These are phyloP conservation scores for Drosophila virilis DNA, from an alignment of 1,140 invertebrate species.

Conservation along the genomic window DNA sequence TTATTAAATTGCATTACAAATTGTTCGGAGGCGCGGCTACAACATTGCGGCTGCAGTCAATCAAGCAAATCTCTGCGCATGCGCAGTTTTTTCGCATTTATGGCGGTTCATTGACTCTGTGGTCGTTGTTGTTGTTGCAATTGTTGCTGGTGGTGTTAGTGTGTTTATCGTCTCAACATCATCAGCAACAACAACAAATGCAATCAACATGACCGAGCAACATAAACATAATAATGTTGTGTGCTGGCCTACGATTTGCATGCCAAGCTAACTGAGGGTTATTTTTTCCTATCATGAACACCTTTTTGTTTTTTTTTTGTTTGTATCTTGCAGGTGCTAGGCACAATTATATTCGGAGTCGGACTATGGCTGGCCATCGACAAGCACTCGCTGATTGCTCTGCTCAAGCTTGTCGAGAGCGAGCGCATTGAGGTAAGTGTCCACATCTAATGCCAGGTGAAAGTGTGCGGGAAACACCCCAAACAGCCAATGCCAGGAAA, in stretches of 20 bases:
- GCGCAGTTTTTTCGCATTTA: conserved; percentile 68
- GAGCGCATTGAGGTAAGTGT: conserved; percentile 87
- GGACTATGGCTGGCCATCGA: conserved; percentile 92
- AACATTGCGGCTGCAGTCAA: conserved; percentile 55
- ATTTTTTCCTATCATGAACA: conserved; percentile 4
- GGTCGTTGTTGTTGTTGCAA: conserved; percentile 24
- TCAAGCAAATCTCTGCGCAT: conserved; percentile 80
- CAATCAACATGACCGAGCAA: conserved; percentile 72
- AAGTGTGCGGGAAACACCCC: conserved; percentile 43
- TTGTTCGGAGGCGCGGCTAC: conserved; percentile 43
- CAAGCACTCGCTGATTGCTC: conserved; percentile 88
- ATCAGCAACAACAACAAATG: conserved; percentile 62
- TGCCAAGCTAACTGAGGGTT: conserved; percentile 34
- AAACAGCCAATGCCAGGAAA: conserved; percentile 22
- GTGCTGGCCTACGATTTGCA: conserved; percentile 33
- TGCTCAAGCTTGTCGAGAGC: conserved; percentile 87
- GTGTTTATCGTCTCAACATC: conserved; percentile 45
- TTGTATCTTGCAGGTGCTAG: conserved; percentile 87
- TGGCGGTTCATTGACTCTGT: conserved; percentile 68
- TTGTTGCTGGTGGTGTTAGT: conserved; percentile 6
- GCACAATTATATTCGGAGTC: conserved; percentile 89
- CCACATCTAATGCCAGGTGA: conserved; percentile 38
- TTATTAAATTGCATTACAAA: conserved; percentile 45
- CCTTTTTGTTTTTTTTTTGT: conserved; percentile 23
- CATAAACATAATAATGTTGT: conserved; percentile 65